phyloP scores from a whole-genome alignment of 2,888 invertebrate species.

The Erynnis tages region DNA sequence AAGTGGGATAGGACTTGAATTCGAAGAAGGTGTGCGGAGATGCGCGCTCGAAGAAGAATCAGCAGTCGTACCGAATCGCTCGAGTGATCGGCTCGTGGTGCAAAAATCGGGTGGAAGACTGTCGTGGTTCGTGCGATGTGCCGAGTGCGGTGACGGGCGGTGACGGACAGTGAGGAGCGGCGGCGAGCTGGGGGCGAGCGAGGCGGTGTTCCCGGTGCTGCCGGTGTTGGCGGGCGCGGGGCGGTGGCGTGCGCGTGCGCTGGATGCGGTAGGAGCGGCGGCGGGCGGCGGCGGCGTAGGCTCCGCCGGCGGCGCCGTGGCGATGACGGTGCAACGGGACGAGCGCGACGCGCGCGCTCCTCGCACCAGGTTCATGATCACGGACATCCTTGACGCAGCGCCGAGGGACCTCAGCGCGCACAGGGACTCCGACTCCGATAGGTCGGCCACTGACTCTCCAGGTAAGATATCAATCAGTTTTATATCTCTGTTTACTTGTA shows the following conservation, averaged over 20 bases:
- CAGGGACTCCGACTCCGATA: slow-evolving; percentile 79
- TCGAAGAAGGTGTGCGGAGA: slow-evolving; percentile 1
- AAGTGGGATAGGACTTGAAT: background rate
- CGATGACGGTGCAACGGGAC: slow-evolving; percentile 83
- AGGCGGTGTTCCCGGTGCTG: slow-evolving; percentile 45
- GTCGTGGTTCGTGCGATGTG: slow-evolving; percentile 44
- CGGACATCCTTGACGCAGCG: slow-evolving; percentile 88
- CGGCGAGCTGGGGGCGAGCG: slow-evolving; percentile 43
- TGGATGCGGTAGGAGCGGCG: slow-evolving; percentile 61
- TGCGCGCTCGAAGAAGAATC: slow-evolving; percentile 14
- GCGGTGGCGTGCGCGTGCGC: slow-evolving; percentile 53
- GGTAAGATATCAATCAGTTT: slow-evolving; percentile 44
- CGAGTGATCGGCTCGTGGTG: slow-evolving; percentile 23
- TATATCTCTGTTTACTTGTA: background rate
- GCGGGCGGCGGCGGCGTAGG: slow-evolving; percentile 55
- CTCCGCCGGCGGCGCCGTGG: slow-evolving; percentile 73
- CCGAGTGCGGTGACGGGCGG: slow-evolving; percentile 40
- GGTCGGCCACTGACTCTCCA: slow-evolving; percentile 82
- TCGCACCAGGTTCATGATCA: slow-evolving; percentile 93
- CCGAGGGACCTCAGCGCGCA: slow-evolving; percentile 81
- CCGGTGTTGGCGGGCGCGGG: slow-evolving; percentile 48
- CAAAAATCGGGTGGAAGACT: background rate
- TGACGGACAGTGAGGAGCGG: slow-evolving; percentile 31
- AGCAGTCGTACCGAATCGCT: background rate
- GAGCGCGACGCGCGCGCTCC: slow-evolving; percentile 88